Evolutionary conservation across 2,797 vertebrate genomes (phyloP).

Genomic region (Leuciscus waleckii): DNA sequence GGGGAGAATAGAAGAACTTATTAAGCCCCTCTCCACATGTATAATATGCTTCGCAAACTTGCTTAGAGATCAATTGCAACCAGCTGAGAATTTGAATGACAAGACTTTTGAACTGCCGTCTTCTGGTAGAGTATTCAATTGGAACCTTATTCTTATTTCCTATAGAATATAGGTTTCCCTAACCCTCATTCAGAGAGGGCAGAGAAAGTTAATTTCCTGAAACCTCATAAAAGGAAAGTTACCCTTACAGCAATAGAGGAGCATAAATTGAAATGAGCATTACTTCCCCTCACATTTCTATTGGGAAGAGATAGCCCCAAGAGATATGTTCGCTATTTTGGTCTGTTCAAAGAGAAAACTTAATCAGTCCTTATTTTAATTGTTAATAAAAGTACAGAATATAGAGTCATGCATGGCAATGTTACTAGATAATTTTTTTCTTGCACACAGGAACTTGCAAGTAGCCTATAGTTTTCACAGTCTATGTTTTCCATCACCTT

Average conservation of each 20-base stretch:
- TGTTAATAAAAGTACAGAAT: slow-evolving; percentile 17
- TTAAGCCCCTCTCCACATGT: slow-evolving; percentile 5
- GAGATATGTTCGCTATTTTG: slow-evolving; percentile 7
- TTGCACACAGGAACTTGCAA: neutral
- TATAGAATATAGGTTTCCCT: neutral
- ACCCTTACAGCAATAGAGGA: slow-evolving; percentile 5
- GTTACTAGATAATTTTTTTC: neutral
- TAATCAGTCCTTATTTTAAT: neutral
- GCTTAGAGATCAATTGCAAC: neutral
- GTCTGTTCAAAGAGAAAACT: slow-evolving; percentile 40
- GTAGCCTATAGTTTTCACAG: neutral
- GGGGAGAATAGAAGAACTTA: slow-evolving; percentile 26
- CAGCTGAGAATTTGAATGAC: slow-evolving; percentile 10
- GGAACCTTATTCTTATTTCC: neutral
- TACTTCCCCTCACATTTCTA: slow-evolving; percentile 6
- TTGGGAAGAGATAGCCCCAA: slow-evolving; percentile 5
- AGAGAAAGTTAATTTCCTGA: slow-evolving; percentile 4
- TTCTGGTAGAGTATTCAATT: neutral
- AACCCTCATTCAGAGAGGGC: neutral
- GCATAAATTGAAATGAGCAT: slow-evolving; percentile 17
- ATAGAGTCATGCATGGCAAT: neutral
- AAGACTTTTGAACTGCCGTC: neutral
- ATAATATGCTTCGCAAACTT: slow-evolving; percentile 1
- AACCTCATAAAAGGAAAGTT: slow-evolving; percentile 14
- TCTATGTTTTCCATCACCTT: neutral